Conservation (phyloP, 2,113 vertebrate genomes). For the Ardeotis arabs region DNA sequence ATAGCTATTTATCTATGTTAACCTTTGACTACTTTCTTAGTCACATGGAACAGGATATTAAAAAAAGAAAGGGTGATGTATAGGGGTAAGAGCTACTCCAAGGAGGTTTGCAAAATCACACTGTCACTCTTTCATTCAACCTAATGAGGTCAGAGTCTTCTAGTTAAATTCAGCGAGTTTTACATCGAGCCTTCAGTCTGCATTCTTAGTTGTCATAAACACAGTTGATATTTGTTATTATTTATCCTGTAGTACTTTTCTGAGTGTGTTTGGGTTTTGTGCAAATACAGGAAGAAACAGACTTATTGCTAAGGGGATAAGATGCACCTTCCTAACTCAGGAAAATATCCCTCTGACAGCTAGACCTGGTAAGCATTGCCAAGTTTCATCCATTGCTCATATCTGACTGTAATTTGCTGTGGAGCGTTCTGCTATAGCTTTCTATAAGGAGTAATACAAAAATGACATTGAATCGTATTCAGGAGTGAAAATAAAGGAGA, state of each 20-base stretch:
- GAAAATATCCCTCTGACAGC: not conserved
- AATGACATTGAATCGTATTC: not conserved
- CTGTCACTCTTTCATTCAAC: not conserved
- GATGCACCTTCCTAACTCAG: not conserved
- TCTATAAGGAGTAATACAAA: not conserved
- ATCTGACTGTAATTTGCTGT: not conserved
- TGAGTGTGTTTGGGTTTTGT: not conserved
- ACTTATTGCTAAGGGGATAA: not conserved
- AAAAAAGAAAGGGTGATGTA: constrained; percentile 10
- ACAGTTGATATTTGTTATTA: constrained; percentile 16
- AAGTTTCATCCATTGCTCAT: not conserved
- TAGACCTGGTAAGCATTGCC: not conserved
- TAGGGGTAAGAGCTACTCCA: not conserved
- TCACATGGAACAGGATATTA: constrained; percentile 41
- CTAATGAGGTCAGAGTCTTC: not conserved
- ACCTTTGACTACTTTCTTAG: constrained; percentile 42
- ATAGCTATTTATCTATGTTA: constrained; percentile 40
- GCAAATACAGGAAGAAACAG: constrained; percentile 13
- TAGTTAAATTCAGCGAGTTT: constrained; percentile 25
- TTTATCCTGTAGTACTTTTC: not conserved
- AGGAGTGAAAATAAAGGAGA: not conserved
- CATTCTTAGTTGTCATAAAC: constrained; percentile 10
- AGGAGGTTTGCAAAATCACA: not conserved
- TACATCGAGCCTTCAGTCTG: not conserved
- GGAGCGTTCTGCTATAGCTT: not conserved